Base-by-base conservation (phyloP, 1,140 invertebrate species). In the Hormaphis cornu region DNA sequence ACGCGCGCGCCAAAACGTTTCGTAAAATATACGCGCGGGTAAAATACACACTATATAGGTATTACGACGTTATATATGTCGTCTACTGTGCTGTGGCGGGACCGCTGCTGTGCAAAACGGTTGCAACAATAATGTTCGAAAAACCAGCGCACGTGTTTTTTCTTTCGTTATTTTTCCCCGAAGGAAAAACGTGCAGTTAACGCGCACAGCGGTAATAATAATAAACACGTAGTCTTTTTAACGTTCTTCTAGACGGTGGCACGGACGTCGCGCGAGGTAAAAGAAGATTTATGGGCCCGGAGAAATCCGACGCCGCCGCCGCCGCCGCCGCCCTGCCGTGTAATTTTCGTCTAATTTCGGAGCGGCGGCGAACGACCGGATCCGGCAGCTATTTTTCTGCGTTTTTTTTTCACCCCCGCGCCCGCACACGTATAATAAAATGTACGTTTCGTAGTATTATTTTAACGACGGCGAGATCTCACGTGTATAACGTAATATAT, bases 181-280 rank as follows among this genome's bases (percentile, higher is more conserved):
- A 10, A 7, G 30, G 40, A 26, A 53, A 53, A 53, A 53, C n/a
- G 22, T 50, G 48, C 3, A n/a, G n/a, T n/a, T n/a, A n/a, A n/a
- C n/a, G n/a, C n/a, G n/a, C n/a, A n/a, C n/a, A n/a, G n/a, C n/a
- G n/a, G n/a, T n/a, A n/a, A n/a, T n/a, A n/a, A n/a, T n/a, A n/a
- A n/a, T n/a, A n/a, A n/a, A n/a, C n/a, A n/a, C 26, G 28, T 30
- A 33, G 59, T 66, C 59, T 66, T 66, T 66, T 66, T 66, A 66
- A 66, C 59, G 42, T 66, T 46, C 2, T 12, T 18, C 14, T 12
- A n/a, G 18, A 20, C 20, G 14, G 35, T 20, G 46, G 46, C 46
- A 18, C 10, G 1, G 24, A 0, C n/a, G n/a, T n/a, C n/a, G n/a
- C 42, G 5, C 59, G 42, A 28, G 26, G 4, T n/a, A 37, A 56